Percentiles rank a stretch among this genome's conserved stretches.
phyloP scores from a whole-genome alignment of 2,888 invertebrate species.

The Silvanus unidentatus region DNA sequence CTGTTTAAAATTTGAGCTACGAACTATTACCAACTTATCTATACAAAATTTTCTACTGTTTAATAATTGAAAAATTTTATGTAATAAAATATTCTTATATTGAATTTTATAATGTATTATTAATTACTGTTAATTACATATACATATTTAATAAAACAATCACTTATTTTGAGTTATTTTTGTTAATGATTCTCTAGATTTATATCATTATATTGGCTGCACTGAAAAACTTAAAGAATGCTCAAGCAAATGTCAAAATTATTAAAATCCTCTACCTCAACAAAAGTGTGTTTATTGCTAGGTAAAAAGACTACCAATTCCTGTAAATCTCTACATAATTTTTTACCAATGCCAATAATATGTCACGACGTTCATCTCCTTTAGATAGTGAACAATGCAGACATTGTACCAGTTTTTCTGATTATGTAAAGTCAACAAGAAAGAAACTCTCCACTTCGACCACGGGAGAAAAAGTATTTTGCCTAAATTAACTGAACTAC shows the following conservation, averaged over 20 bases:
- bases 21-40: too few species aligned
- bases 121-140: too few species aligned
- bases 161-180: too few species aligned
- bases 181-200: too few species aligned
- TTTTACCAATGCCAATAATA: slow-evolving; percentile 24
- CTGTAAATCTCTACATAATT: slow-evolving; percentile 16
- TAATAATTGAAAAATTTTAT: too few species aligned
- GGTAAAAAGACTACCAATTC: slow-evolving; percentile 2
- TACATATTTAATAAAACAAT: too few species aligned
- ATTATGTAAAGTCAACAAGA: slow-evolving; percentile 41
- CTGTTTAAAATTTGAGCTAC: too few species aligned
- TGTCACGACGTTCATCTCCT: slow-evolving; percentile 41
- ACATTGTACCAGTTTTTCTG: slow-evolving; percentile 43
- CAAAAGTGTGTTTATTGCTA: slow-evolving; percentile 8
- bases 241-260: slow-evolving; percentile 55
- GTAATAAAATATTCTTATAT: too few species aligned
- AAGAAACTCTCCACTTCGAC: slow-evolving; percentile 29
- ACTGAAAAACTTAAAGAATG: slow-evolving; percentile 54
- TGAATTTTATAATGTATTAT: too few species aligned
- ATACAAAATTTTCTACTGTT: too few species aligned
- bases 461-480: neutral
- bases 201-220: neutral
- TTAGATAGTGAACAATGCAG: slow-evolving; percentile 44
- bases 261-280: slow-evolving; percentile 7
- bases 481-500: too few species aligned